Evolutionary conservation across 2,113 vertebrate species (phyloP).

Genomic region (Tonatia bakeri): DNA sequence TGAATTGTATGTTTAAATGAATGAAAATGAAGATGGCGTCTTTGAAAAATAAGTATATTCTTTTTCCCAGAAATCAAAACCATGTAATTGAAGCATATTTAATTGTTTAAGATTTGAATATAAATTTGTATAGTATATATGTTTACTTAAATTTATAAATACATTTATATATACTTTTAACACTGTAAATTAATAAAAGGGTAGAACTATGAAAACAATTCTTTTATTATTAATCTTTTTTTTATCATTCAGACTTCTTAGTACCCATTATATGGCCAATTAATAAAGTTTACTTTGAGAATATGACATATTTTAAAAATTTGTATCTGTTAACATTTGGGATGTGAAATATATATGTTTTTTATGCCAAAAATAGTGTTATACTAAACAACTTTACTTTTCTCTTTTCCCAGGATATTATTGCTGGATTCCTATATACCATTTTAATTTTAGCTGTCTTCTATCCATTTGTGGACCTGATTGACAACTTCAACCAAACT

Average conservation of each 20-base stretch:
- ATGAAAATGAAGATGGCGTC: neutral
- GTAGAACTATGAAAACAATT: neutral
- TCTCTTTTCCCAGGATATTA: constrained; percentile 88
- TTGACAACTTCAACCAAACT: constrained; percentile 92
- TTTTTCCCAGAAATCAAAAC: neutral
- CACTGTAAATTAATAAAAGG: neutral
- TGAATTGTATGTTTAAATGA: neutral
- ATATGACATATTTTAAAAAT: neutral
- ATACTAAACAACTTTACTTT: constrained; percentile 10
- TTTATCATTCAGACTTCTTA: neutral
- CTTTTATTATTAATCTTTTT: constrained; percentile 13
- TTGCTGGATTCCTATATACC: constrained; percentile 91
- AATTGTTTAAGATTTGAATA: constrained; percentile 1
- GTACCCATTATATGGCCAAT: neutral
- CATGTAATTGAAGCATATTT: neutral
- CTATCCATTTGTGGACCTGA: constrained; percentile 88
- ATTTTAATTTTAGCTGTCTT: constrained; percentile 89
- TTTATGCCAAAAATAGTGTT: constrained; percentile 7
- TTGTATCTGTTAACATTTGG: neutral
- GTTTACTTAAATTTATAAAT: neutral
- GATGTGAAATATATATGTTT: constrained; percentile 22
- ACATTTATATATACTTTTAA: neutral
- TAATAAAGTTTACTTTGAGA: neutral
- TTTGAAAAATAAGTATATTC: constrained; percentile 10
- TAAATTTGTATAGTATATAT: neutral